Evolutionary conservation across 2,888 invertebrate species (phyloP).

Genomic region (Cetonia aurata): DNA sequence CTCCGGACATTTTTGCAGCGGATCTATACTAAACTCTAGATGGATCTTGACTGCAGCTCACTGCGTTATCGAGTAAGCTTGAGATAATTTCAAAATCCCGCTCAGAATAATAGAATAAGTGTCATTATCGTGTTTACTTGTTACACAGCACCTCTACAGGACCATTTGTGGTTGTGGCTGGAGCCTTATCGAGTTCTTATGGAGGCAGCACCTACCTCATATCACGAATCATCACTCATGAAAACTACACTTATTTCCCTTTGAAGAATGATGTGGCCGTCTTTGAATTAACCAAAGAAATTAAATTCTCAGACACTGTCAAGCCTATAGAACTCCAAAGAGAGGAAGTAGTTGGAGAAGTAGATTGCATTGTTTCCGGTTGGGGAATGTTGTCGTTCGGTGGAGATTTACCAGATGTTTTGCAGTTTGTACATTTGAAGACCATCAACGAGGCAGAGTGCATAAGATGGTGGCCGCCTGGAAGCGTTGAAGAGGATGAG

Average conservation of each 20-base stretch:
- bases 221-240: constrained; percentile 51
- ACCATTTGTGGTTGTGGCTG: constrained; percentile 53
- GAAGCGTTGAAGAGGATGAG: constrained; percentile 68
- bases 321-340: constrained; percentile 54
- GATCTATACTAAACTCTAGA: constrained; percentile 69
- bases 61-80: constrained; percentile 50
- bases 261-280: constrained; percentile 48
- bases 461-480: background rate
- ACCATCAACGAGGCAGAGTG: constrained; percentile 3
- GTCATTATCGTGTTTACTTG: too few relatives aligned
- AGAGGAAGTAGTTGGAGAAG: constrained; percentile 59
- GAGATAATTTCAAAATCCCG: too few relatives aligned
- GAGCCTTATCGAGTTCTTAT: constrained; percentile 56
- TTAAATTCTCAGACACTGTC: constrained; percentile 36
- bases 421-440: constrained; percentile 69
- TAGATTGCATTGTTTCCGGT: constrained; percentile 64
- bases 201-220: constrained; percentile 57
- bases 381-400: constrained; percentile 70
- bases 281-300: constrained; percentile 34
- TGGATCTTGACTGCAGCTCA: constrained; percentile 58
- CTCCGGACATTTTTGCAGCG: constrained; percentile 71
- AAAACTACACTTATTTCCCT: constrained; percentile 40
- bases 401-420: constrained; percentile 68
- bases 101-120: too few relatives aligned
- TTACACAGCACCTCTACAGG: too few relatives aligned